These are phyloP conservation scores for Xiphydria camelus DNA, from an alignment of 2,888 invertebrate species.

Conservation along the genomic window DNA sequence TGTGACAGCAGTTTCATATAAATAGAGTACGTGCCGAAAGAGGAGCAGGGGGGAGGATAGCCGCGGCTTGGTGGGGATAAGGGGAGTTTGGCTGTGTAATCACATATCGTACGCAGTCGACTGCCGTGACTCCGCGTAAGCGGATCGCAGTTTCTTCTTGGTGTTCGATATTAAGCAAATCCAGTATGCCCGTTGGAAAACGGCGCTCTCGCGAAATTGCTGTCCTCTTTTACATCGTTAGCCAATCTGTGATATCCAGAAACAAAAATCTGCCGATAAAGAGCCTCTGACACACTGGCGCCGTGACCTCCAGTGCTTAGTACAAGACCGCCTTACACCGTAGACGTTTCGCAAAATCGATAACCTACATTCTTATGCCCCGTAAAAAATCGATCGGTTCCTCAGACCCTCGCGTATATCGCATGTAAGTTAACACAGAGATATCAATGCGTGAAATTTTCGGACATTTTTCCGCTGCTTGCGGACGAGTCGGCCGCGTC, in stretches of 20 bases:
- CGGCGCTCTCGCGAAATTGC: constrained; percentile 26
- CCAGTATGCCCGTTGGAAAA: constrained; percentile 39
- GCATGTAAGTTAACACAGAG: no score
- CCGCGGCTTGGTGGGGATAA: constrained; percentile 22
- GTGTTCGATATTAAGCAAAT: constrained; percentile 5
- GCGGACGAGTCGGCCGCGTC: no score
- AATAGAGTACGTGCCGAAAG: no score
- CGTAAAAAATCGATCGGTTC: no score
- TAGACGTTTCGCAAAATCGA: constrained; percentile 8
- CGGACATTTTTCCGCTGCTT: no score
- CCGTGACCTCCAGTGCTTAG: constrained; percentile 10
- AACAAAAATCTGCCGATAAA: constrained; percentile 13
- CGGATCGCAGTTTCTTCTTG: constrained; percentile 32
- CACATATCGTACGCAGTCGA: constrained; percentile 54
- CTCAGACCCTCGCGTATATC: no score
- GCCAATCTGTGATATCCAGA: background rate
- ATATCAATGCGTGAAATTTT: no score
- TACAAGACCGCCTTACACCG: constrained; percentile 19
- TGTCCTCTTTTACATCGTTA: background rate
- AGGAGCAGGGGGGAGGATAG: background rate
- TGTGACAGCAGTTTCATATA: no score
- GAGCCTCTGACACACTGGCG: constrained; percentile 39
- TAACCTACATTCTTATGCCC: background rate
- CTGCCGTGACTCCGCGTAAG: constrained; percentile 47
- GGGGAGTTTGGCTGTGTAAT: constrained; percentile 47